Conservation (phyloP, 2,888 invertebrate species). For the Trichacis sp. region DNA sequence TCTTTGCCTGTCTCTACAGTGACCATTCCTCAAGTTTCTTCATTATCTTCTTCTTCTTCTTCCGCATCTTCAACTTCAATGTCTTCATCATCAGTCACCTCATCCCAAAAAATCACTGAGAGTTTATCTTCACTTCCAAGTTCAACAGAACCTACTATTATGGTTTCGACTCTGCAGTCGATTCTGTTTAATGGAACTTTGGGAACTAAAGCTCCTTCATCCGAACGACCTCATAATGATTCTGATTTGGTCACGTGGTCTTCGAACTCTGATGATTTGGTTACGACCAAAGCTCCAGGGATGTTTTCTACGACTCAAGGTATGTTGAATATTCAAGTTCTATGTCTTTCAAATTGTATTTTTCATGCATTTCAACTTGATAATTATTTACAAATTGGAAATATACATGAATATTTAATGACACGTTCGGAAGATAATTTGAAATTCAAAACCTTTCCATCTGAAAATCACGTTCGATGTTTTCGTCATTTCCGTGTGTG, state of each 20-base stretch:
- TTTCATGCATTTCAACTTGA: too few relatives aligned
- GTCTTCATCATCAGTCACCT: not conserved
- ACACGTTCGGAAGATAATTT: too few relatives aligned
- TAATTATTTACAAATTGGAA: too few relatives aligned
- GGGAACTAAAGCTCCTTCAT: constrained; percentile 39
- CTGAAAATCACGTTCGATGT: too few relatives aligned
- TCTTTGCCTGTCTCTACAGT: not conserved
- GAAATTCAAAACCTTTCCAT: too few relatives aligned
- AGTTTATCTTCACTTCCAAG: constrained; percentile 20
- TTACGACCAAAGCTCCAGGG: constrained; percentile 54
- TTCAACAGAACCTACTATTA: not conserved
- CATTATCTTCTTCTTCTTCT: constrained; percentile 15
- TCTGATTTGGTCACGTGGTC: constrained; percentile 71
- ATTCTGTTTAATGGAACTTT: constrained; percentile 41
- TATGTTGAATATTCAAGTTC: too few relatives aligned
- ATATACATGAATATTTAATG: too few relatives aligned
- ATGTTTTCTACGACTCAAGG: constrained; percentile 44
- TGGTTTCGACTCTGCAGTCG: constrained; percentile 14
- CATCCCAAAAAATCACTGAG: constrained; percentile 19
- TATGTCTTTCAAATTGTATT: too few relatives aligned
- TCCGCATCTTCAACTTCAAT: constrained; percentile 6
- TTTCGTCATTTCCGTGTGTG: too few relatives aligned
- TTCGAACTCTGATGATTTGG: constrained; percentile 65
- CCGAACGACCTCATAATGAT: constrained; percentile 43
- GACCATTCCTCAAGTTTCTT: constrained; percentile 15